phyloP scores from a whole-genome alignment of 37 sponge, comb jelly and placozoan species.

The Halichondria panicea region DNA sequence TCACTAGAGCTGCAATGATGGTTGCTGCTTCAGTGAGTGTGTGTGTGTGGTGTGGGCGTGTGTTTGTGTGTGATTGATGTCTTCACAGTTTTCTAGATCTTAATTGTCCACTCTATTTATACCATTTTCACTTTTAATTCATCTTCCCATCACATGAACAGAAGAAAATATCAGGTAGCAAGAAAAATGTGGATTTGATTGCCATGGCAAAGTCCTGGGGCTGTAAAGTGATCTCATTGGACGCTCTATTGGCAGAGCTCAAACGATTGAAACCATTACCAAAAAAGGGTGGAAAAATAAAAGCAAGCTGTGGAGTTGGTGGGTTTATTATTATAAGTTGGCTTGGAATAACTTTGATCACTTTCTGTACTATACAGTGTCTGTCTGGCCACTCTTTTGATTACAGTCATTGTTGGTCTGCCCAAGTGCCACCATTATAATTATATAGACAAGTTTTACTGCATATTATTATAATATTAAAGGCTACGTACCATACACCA shows the following conservation, averaged over 20 bases:
- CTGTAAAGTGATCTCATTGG: conserved; percentile 29
- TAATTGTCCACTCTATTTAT: no score
- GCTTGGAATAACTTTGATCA: no score
- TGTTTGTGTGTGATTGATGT: not conserved
- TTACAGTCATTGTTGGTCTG: no score
- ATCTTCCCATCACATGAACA: not conserved
- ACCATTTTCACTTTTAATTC: not conserved
- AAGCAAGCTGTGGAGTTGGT: no score
- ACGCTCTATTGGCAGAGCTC: conserved; percentile 39
- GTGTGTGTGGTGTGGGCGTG: not conserved
- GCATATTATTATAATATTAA: no score
- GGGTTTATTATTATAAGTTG: no score
- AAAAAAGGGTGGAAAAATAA: not conserved
- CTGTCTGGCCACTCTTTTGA: no score
- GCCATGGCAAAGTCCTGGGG: conserved; percentile 33
- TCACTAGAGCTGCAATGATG: conserved; percentile 13
- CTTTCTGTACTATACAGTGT: no score
- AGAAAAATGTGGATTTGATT: conserved; percentile 8
- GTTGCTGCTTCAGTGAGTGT: conserved; percentile 35
- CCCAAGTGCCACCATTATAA: no score
- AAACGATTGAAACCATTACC: conserved; percentile 42
- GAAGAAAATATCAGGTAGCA: conserved; percentile 2
- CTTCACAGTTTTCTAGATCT: no score
- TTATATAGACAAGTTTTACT: no score
- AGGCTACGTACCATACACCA: no score